Base-by-base conservation (phyloP, 1,140 invertebrate species). In the Lepidurus couesii region DNA sequence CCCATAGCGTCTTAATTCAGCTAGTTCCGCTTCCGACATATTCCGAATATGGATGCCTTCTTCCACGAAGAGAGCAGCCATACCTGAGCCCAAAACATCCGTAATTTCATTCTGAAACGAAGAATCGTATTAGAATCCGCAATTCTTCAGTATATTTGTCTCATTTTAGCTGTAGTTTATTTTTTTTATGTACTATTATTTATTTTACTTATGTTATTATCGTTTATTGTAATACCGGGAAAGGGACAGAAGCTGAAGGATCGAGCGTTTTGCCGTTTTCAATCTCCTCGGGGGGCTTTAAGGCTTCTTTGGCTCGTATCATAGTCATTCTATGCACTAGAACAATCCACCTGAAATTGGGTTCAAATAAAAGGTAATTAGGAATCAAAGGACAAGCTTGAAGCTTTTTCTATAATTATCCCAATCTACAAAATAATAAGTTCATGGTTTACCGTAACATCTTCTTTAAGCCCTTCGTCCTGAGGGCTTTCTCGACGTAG, bases 401-500 rank as follows among this genome's bases (percentile, higher is more conserved):
- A 75, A 1, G 8, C 34, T 16, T 44, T n/a, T 5, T 7, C 16
- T 6, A 13, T 7, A 7, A 16, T 75, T 42, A 4, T 77, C 16
- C 74, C 1, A 42, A 76, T 84, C 92, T 92, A 77, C 88, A 86
- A 34, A 94, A 83, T 6, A 92, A 86, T 65, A 88, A 86, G 53
- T 86, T 80, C 92, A 89, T 80, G 93, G 84, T 83, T 90, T 89
- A 93, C 80, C 89, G 87, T 80, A 93, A 83, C 80, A 91, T 91
- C 83, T 94, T 94, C 44, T 91, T 89, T 74, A 96, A 86, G 1
- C 94, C 93, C 81, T 92, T 91, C 16, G 92, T 94, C 84, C 95
- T 95, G 24, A 97, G 85, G 75, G 93, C 90, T 85, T 94, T 92
- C 84, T 95, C 91, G 77, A 96, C 94, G 83, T 93, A 96, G 81